A percentile compares a stretch with the other conserved stretches of the same genome.
These are phyloP conservation scores for Takifugu flavidus DNA, from an alignment of 2,113 vertebrate species.

Conservation along the genomic window DNA sequence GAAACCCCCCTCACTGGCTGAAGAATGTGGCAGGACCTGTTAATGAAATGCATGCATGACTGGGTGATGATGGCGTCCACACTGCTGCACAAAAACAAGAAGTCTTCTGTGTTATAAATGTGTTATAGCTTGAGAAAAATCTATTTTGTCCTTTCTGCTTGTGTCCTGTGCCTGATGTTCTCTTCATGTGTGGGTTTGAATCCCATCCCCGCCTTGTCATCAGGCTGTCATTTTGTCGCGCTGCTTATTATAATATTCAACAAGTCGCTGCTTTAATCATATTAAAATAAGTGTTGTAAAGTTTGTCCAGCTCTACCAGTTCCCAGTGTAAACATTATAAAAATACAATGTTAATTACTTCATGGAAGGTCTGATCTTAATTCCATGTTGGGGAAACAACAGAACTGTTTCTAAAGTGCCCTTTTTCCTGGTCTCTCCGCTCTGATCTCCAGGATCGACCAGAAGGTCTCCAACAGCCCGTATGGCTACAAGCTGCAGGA, in stretches of 20 bases:
- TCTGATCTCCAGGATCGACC: constrained; percentile 82
- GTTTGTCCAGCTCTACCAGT: neutral
- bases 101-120: neutral
- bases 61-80: constrained; percentile 39
- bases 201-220: too few species aligned
- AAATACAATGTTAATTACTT: neutral
- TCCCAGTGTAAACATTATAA: neutral
- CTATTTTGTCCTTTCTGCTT: too few species aligned
- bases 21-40: constrained; percentile 74
- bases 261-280: neutral
- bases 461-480: constrained; percentile 87
- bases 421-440: neutral
- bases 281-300: constrained; percentile 1
- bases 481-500: constrained; percentile 91
- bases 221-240: too few species aligned
- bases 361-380: neutral
- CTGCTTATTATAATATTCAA: too few species aligned
- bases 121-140: neutral
- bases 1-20: constrained; percentile 22
- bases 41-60: constrained; percentile 53
- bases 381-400: too few species aligned
- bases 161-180: neutral
- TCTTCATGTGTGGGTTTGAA: neutral
- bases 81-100: constrained; percentile 6
- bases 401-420: neutral